Evolutionary conservation across 2,113 vertebrate genomes (phyloP).

Genomic region (Pygoscelis adeliae): DNA sequence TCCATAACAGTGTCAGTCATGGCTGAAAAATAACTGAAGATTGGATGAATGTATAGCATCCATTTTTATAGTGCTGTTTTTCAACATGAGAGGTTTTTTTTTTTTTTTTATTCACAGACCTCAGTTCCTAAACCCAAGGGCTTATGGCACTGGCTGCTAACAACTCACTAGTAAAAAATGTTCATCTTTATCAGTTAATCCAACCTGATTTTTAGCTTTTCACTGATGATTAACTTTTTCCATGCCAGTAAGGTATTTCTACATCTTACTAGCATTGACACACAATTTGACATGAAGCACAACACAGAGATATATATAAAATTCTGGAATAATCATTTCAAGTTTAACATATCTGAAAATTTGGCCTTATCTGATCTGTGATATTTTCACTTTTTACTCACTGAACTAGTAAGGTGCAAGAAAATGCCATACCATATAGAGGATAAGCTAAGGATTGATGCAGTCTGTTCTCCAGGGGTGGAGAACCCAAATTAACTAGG

Average conservation of each 20-base stretch:
- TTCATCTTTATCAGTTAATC: background rate
- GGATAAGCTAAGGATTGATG: background rate
- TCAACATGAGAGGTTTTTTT: background rate
- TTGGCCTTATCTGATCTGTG: background rate
- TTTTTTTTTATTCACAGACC: background rate
- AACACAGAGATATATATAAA: background rate
- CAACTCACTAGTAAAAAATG: background rate
- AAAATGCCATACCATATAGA: background rate
- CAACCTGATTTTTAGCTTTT: background rate
- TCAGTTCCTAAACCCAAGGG: background rate
- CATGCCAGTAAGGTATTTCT: background rate
- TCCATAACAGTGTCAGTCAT: background rate
- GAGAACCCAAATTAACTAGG: background rate
- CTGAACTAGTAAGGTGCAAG: background rate
- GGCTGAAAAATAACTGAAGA: background rate
- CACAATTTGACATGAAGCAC: background rate
- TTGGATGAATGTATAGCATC: background rate
- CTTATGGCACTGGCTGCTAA: background rate
- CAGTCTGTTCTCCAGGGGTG: background rate
- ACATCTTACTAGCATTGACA: background rate
- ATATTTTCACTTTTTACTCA: background rate
- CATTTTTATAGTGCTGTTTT: background rate
- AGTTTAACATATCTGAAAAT: background rate
- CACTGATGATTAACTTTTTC: background rate
- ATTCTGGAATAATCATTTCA: background rate